Base-by-base conservation (phyloP, 2,888 invertebrate genomes). In the Rhagonycha fulva region DNA sequence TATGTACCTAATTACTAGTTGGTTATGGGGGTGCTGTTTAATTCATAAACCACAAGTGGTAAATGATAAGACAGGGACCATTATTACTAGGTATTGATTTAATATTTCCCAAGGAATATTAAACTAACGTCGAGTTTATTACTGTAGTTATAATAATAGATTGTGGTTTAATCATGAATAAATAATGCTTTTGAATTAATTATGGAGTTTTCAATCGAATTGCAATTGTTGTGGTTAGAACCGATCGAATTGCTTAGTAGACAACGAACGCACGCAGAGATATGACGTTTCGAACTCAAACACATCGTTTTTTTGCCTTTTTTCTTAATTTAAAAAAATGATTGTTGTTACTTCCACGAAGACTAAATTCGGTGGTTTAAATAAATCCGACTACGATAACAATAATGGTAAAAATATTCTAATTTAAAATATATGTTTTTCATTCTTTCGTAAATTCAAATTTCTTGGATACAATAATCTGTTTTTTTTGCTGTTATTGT, bases 291-390 rank as follows among this genome's bases (percentile, higher is more conserved):
- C 60, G 62, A 68, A 63, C 68, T 23, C 47, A 30, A 69, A 72
- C 28, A 70, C 69, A 69, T 28, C 61, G 32, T 30, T 32, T 71
- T 30, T 32, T 71, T 24, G 14, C 14, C 62, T 66, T 19, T 66
- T 30, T 75, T 66, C 62, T 61, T 47, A 7, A 23, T 24, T 14
- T 68, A 9, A 47, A 14, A 83, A 77, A 23, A 86, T 86, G 86
- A 84, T 86, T 83, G 81, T 85, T 4, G 86, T 86, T 68, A 86
- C 86, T 11, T 85, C 85, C 0, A 78, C 82, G 10, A 81, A 82
- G 26, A 86, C 86, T 0, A 83, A 83, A 78, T 82, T 83, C 69
- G 81, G 76, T 24, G 60, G 71, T 68, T 26, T 26, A 23, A 66
- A 66, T n/a, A 24, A n/a, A n/a, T 24, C 12, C 62, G 81, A 26